A percentile compares a stretch with the other conserved stretches of the same genome.
Conservation (phyloP, 2,797 vertebrate genomes). For the Momotus momota region DNA sequence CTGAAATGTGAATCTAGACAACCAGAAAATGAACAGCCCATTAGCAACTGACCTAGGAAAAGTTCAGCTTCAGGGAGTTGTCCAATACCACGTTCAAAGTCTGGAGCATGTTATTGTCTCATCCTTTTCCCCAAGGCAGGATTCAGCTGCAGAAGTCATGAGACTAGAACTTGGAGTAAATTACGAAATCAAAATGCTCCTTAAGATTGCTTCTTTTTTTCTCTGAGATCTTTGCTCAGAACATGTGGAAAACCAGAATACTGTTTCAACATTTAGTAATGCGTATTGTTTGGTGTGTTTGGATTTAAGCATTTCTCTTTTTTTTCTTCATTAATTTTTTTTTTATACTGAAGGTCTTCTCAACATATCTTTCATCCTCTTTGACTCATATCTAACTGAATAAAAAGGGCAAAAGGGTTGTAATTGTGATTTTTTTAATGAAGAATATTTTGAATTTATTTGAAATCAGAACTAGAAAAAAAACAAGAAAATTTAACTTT, state of each 20-base stretch:
- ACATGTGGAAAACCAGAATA: not conserved
- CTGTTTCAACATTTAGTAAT: not conserved
- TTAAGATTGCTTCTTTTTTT: not conserved
- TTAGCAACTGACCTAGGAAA: constrained; percentile 21
- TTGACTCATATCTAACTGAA: not conserved
- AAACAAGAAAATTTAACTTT: not conserved
- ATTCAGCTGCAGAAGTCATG: constrained; percentile 35
- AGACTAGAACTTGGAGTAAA: constrained; percentile 29
- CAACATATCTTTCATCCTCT: not conserved
- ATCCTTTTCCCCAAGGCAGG: constrained; percentile 33
- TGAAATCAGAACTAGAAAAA: not conserved
- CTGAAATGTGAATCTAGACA: not conserved
- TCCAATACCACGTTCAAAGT: not conserved
- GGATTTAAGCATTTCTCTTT: not conserved
- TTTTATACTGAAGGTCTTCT: not conserved
- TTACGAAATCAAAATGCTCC: constrained; percentile 6
- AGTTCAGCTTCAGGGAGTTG: constrained; percentile 59
- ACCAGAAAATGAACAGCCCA: not conserved
- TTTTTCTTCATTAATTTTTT: not conserved
- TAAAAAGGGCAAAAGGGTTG: not conserved
- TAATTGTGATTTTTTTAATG: accelerated
- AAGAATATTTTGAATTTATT: not conserved
- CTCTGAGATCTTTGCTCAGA: not conserved
- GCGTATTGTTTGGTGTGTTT: not conserved
- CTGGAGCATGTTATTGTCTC: constrained; percentile 51